Evolutionary conservation across 2,888 invertebrate species (phyloP).

Genomic region (Tortricodes alternella): DNA sequence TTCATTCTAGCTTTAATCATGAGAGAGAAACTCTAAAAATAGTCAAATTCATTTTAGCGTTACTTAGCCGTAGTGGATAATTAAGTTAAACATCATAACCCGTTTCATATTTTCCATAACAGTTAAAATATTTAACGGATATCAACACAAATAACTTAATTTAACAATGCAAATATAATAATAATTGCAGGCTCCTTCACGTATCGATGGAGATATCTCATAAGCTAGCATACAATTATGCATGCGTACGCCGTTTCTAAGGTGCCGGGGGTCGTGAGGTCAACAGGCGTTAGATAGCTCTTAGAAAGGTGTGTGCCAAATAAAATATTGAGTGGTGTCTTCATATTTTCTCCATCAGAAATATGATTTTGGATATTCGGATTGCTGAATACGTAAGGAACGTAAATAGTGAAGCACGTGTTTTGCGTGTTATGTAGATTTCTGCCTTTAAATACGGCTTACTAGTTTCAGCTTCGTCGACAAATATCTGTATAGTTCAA

Average conservation of each 20-base stretch:
- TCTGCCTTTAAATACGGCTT: slow-evolving; percentile 8
- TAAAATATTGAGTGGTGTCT: slow-evolving; percentile 54
- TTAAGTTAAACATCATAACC: too few relatives aligned
- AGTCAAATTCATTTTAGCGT: too few relatives aligned
- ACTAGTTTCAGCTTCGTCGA: slow-evolving; percentile 2
- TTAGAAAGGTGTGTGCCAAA: slow-evolving; percentile 49
- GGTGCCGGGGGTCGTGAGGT: slow-evolving; percentile 62
- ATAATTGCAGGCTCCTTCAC: slow-evolving; percentile 31
- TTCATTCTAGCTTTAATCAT: too few relatives aligned
- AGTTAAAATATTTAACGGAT: slow-evolving; percentile 15
- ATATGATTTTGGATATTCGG: slow-evolving; percentile 26
- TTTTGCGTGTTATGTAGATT: slow-evolving; percentile 13
- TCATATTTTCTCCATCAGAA: slow-evolving; percentile 24
- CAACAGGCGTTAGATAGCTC: slow-evolving; percentile 64
- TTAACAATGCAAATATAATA: slow-evolving; percentile 25
- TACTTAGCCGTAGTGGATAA: too few relatives aligned
- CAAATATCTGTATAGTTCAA: background rate
- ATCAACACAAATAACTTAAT: slow-evolving; percentile 25
- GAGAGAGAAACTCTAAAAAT: too few relatives aligned
- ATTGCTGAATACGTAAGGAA: slow-evolving; percentile 24
- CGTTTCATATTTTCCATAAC: background rate
- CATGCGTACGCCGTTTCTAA: slow-evolving; percentile 62
- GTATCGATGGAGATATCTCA: slow-evolving; percentile 27
- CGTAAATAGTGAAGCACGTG: slow-evolving; percentile 26
- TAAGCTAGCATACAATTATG: slow-evolving; percentile 56